Conservation (phyloP, 2,797 vertebrate species). For the Coluber constrictor region DNA sequence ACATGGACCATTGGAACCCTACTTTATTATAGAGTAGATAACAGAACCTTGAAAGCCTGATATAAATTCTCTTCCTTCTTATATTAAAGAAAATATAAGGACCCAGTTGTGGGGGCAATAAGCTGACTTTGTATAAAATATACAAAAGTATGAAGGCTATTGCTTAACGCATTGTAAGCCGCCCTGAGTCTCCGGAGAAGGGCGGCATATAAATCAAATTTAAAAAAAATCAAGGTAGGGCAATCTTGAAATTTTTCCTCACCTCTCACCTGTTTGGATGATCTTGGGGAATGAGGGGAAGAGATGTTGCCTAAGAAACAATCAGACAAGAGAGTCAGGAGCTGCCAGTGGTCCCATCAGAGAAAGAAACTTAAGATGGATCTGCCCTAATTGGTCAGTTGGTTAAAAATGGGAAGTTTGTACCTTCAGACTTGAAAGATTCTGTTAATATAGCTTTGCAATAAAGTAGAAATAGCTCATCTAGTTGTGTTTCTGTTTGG, state of each 20-base stretch:
- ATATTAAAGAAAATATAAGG: neutral
- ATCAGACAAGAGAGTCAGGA: neutral
- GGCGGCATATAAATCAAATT: too few relatives aligned
- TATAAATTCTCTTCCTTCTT: neutral
- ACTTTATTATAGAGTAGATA: neutral
- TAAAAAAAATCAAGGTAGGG: neutral
- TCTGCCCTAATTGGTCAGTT: neutral
- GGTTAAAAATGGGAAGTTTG: neutral
- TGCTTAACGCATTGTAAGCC: too few relatives aligned
- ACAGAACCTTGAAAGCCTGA: neutral
- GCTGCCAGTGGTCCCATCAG: rapidly evolving
- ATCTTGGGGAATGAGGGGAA: neutral
- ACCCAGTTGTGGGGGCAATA: too few relatives aligned
- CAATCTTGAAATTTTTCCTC: neutral
- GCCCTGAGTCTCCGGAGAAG: too few relatives aligned
- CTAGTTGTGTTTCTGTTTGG: neutral
- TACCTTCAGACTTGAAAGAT: neutral
- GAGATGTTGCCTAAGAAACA: neutral
- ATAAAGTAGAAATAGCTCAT: neutral
- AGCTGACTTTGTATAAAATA: too few relatives aligned
- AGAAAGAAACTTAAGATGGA: neutral
- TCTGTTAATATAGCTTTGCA: neutral
- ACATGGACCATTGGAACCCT: neutral
- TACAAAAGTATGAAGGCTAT: too few relatives aligned
- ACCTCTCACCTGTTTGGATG: neutral